phyloP scores from a whole-genome alignment of 92 coral and sea anemone species.

The Pocillopora grandis region DNA sequence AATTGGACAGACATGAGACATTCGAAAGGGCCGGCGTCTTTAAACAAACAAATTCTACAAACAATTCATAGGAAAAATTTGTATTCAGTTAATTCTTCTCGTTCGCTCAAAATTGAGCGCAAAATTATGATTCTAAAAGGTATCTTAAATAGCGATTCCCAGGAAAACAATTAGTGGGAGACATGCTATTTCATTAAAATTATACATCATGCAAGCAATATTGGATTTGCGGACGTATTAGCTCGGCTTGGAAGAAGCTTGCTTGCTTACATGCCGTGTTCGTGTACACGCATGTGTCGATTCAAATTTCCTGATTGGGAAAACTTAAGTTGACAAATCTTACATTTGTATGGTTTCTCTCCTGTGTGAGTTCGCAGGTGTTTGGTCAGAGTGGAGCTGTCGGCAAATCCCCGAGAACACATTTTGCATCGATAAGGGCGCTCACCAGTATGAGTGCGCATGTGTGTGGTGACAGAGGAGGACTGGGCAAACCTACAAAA shows the following conservation, averaged over 20 bases:
- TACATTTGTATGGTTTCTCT: constrained; percentile 55
- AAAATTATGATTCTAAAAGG: too few species aligned
- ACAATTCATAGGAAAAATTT: too few species aligned
- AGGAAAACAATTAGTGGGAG: neutral
- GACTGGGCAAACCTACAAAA: constrained; percentile 58
- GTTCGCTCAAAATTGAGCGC: too few species aligned
- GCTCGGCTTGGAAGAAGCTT: neutral
- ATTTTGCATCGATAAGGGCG: constrained; percentile 55
- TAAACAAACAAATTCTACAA: too few species aligned
- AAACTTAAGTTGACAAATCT: constrained; percentile 53
- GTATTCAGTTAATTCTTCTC: too few species aligned
- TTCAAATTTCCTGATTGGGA: constrained; percentile 63
- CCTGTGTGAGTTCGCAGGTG: constrained; percentile 71
- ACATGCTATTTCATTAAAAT: neutral
- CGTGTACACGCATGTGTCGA: constrained; percentile 53
- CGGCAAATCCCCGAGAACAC: constrained; percentile 66
- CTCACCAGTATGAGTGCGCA: constrained; percentile 69
- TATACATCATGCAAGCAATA: neutral
- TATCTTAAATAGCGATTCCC: too few species aligned
- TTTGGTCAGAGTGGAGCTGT: constrained; percentile 66
- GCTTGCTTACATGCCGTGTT: neutral
- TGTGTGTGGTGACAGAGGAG: constrained; percentile 66
- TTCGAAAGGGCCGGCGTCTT: too few species aligned
- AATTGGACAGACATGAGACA: too few species aligned
- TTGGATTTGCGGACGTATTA: neutral